Evolutionary conservation across 2,113 vertebrate genomes (phyloP).

Genomic region (Morphnarchus princeps): DNA sequence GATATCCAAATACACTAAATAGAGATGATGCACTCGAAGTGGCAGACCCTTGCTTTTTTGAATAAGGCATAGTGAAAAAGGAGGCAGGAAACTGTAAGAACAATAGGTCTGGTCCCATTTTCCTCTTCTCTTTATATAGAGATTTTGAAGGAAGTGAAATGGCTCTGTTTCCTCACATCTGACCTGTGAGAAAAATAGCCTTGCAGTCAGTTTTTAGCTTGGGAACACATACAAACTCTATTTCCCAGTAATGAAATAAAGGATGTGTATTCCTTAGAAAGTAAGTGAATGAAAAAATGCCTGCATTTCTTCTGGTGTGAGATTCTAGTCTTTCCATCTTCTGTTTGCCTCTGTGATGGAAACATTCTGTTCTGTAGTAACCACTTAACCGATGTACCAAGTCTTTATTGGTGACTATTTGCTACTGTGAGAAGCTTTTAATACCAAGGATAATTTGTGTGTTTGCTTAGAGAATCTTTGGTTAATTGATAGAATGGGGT

Average conservation of each 20-base stretch:
- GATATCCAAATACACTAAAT: background rate
- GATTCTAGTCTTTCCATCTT: background rate
- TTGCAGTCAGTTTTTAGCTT: conserved; percentile 27
- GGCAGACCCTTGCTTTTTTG: background rate
- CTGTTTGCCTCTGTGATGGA: background rate
- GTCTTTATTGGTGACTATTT: background rate
- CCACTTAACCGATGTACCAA: background rate
- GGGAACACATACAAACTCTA: background rate
- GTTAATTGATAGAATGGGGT: background rate
- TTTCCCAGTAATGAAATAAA: conserved; percentile 21
- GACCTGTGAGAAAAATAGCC: conserved; percentile 51
- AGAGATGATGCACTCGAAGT: background rate
- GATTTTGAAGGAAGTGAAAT: conserved; percentile 50
- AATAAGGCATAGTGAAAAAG: conserved; percentile 4
- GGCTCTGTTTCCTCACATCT: conserved; percentile 53
- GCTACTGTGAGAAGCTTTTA: background rate
- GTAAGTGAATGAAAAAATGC: background rate
- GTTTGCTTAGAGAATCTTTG: background rate
- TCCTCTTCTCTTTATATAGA: conserved; percentile 47
- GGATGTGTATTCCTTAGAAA: conserved; percentile 16
- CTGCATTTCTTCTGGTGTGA: background rate
- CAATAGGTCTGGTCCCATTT: conserved; percentile 53
- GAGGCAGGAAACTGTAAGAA: conserved; percentile 50
- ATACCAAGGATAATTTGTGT: background rate
- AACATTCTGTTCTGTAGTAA: background rate